Evolutionary conservation across 2,888 invertebrate genomes (phyloP).

Genomic region (Drosophila macrospina): DNA sequence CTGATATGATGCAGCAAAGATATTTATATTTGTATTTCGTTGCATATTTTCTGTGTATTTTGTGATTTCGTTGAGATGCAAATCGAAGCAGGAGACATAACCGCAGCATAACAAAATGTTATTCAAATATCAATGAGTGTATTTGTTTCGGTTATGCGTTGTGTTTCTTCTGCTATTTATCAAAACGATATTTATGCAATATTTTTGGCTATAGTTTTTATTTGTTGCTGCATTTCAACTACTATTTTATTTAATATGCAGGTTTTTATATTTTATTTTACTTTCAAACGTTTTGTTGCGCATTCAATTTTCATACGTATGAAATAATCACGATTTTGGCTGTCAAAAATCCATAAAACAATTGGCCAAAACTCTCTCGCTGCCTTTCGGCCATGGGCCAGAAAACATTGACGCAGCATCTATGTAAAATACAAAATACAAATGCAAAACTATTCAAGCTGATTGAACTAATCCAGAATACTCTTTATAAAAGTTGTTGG

Average conservation of each 20-base stretch:
- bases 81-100: not conserved
- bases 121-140: constrained; percentile 2
- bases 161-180: constrained; percentile 8
- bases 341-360: constrained; percentile 43
- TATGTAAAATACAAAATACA: constrained; percentile 15
- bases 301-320: constrained; percentile 44
- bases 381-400: constrained; percentile 29
- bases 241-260: not conserved
- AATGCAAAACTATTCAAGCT: not conserved
- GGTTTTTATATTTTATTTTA: constrained; percentile 3
- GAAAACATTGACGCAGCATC: constrained; percentile 49
- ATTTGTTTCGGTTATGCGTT: not conserved
- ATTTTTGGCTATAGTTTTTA: constrained; percentile 4
- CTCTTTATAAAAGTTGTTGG: constrained; percentile 1
- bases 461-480: constrained; percentile 1
- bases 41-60: constrained; percentile 18
- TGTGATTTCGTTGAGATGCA: constrained; percentile 33
- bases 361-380: constrained; percentile 39
- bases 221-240: not conserved
- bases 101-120: constrained; percentile 33
- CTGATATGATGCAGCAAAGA: constrained; percentile 29
- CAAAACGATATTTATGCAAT: constrained; percentile 17
- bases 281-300: constrained; percentile 6
- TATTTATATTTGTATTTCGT: constrained; percentile 19
- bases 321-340: constrained; percentile 54